Evolutionary conservation across 2,888 invertebrate species (phyloP).

Genomic region (Macaria liturata): DNA sequence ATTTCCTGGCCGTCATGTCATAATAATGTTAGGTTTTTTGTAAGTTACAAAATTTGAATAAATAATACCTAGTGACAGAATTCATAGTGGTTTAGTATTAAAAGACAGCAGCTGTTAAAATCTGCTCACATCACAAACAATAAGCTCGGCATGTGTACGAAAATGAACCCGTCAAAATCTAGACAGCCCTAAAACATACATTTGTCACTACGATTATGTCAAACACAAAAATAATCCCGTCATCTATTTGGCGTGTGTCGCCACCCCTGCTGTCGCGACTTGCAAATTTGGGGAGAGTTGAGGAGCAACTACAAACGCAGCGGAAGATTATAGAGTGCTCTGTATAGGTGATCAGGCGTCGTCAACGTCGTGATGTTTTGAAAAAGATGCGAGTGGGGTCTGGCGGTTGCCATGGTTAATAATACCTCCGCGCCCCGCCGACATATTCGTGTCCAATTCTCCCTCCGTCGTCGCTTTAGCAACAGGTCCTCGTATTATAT

Average conservation of each 20-base stretch:
- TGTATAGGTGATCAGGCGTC: slow-evolving; percentile 78
- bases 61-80: not conserved
- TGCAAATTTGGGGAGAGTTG: slow-evolving; percentile 73
- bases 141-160: slow-evolving; percentile 44
- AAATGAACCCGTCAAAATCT: slow-evolving; percentile 58
- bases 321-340: slow-evolving; percentile 72
- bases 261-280: slow-evolving; percentile 70
- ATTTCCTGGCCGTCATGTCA: not conserved
- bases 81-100: not conserved
- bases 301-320: slow-evolving; percentile 58
- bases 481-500: slow-evolving; percentile 61
- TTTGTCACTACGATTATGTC: slow-evolving; percentile 84
- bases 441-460: slow-evolving; percentile 42
- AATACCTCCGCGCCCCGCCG: slow-evolving; percentile 62
- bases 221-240: slow-evolving; percentile 83
- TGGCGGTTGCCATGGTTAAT: slow-evolving; percentile 76
- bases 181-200: slow-evolving; percentile 75
- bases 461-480: slow-evolving; percentile 53
- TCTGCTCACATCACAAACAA: slow-evolving; percentile 43
- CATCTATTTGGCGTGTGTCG: slow-evolving; percentile 76
- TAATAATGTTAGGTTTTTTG: not conserved
- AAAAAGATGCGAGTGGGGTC: slow-evolving; percentile 68
- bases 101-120: slow-evolving; percentile 32
- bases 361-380: slow-evolving; percentile 70
- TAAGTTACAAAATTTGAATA: not conserved